Evolutionary conservation across 1,140 invertebrate species (phyloP).

Genomic region (Eupristina koningsbergeri): DNA sequence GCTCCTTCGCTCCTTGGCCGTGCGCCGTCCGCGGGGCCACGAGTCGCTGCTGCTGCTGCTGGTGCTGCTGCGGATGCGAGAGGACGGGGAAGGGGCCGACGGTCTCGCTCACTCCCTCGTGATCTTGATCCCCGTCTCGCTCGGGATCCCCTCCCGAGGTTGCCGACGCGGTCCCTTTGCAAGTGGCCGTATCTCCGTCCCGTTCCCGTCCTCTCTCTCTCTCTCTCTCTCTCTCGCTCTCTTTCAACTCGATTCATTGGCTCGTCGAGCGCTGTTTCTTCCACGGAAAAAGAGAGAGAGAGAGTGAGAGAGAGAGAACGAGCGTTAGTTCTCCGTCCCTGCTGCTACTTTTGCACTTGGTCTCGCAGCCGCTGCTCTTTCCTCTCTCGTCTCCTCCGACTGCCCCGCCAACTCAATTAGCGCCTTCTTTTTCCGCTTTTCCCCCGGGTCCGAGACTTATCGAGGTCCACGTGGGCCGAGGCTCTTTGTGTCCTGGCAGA

Average conservation of each 20-base stretch:
- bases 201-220: background rate
- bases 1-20: slow-evolving; percentile 1
- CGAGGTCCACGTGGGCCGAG: background rate
- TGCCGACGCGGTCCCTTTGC: slow-evolving; percentile 13
- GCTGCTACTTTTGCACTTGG: background rate
- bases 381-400: background rate
- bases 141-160: slow-evolving; percentile 6
- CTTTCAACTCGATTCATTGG: slow-evolving; percentile 20
- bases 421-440: background rate
- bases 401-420: slow-evolving; percentile 13
- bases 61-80: too few species aligned
- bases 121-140: background rate
- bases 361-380: background rate
- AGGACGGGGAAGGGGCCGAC: background rate
- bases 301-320: background rate
- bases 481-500: background rate
- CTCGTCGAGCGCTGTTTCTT: background rate
- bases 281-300: background rate
- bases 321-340: background rate
- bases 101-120: background rate
- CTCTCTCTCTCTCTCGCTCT: background rate
- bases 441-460: too few species aligned
- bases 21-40: slow-evolving; percentile 17
- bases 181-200: slow-evolving; percentile 2
- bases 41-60: too few species aligned